Conservation (phyloP, 23 tunicate genomes). For the Diplosoma virens region DNA sequence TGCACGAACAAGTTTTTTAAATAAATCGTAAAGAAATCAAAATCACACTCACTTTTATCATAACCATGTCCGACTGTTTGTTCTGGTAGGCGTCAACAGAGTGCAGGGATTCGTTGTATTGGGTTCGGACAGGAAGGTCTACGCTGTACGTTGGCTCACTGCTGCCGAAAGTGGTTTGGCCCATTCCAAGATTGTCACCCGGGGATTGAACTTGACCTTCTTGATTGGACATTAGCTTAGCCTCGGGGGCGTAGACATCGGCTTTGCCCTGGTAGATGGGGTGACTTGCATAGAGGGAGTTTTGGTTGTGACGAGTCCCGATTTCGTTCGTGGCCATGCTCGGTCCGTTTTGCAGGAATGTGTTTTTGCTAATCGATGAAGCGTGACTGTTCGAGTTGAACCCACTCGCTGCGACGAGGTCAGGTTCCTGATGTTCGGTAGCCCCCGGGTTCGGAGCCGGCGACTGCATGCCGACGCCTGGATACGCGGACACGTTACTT, state of each 20-base stretch:
- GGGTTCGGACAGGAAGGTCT: background rate
- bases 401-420: no score
- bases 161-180: constrained; percentile 66
- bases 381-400: no score
- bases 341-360: background rate
- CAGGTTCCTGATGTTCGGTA: no score
- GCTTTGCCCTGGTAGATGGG: background rate
- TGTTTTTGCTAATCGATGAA: no score
- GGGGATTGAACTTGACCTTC: constrained; percentile 14
- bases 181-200: constrained; percentile 44
- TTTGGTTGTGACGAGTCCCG: background rate
- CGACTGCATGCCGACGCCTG: no score
- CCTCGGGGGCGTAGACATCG: background rate
- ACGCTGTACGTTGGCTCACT: constrained; percentile 5
- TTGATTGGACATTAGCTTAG: background rate
- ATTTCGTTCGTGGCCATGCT: background rate
- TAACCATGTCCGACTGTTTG: background rate
- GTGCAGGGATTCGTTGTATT: background rate
- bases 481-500: no score
- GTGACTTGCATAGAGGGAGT: background rate
- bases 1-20: background rate
- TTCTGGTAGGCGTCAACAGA: constrained; percentile 5
- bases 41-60: constrained; percentile 8
- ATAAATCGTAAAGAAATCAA: background rate
- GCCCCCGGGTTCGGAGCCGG: no score